Evolutionary conservation across 2,888 invertebrate genomes (phyloP).

Genomic region (Deilephila porcellus): DNA sequence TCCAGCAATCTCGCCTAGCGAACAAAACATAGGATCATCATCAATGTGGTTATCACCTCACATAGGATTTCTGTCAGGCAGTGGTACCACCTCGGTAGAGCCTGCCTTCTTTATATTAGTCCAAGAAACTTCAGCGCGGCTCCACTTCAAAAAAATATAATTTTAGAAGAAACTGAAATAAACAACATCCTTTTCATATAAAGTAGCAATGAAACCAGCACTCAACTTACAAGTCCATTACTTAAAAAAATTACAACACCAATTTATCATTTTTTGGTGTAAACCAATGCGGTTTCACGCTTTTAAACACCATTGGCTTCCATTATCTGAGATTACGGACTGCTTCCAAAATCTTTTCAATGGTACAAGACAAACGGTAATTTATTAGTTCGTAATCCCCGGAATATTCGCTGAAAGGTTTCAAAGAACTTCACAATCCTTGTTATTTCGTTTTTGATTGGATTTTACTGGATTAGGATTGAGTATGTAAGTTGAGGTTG

Average conservation of each 20-base stretch:
- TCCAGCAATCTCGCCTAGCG: too few species aligned
- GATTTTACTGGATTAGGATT: background rate
- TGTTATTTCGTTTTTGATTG: slow-evolving; percentile 16
- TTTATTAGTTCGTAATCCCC: slow-evolving; percentile 48
- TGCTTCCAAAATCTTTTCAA: slow-evolving; percentile 55
- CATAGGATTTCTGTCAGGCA: too few species aligned
- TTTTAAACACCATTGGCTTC: slow-evolving; percentile 34
- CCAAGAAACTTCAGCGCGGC: too few species aligned
- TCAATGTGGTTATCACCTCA: too few species aligned
- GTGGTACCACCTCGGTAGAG: too few species aligned
- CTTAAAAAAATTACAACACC: background rate
- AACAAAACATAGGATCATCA: too few species aligned
- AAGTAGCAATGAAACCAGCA: background rate
- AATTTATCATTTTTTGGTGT: background rate
- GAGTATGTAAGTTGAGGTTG: background rate
- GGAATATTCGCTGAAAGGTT: slow-evolving; percentile 36
- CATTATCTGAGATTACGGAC: slow-evolving; percentile 56
- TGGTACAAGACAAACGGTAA: slow-evolving; percentile 51
- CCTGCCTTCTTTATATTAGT: too few species aligned
- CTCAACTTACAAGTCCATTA: background rate
- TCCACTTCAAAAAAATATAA: too few species aligned
- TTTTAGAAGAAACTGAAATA: too few species aligned
- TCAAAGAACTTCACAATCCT: slow-evolving; percentile 33
- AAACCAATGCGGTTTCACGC: background rate
- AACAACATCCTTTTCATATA: background rate